These are phyloP conservation scores for Tethya wilhelma DNA, from an alignment of 37 sponge, comb jelly and placozoan genomes.

Conservation along the genomic window DNA sequence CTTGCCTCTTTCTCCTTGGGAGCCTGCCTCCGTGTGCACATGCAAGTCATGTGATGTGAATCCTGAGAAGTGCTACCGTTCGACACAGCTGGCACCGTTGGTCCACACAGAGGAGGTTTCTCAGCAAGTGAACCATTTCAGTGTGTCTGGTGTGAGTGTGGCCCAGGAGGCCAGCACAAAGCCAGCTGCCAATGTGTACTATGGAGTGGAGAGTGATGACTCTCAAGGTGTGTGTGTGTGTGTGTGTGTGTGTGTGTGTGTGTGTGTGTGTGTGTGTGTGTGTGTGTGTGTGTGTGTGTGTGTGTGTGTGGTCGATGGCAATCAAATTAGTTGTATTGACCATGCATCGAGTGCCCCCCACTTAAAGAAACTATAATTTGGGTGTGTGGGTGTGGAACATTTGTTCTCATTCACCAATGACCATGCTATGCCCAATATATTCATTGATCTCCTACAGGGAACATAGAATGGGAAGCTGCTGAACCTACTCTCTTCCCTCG, in stretches of 20 bases:
- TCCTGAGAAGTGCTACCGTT: constrained; percentile 45
- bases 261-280: not conserved
- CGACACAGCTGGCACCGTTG: constrained; percentile 36
- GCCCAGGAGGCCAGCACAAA: constrained; percentile 48
- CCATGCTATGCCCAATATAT: too few species aligned
- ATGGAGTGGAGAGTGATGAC: constrained; percentile 27
- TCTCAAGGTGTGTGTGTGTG: not conserved
- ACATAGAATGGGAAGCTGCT: constrained; percentile 41
- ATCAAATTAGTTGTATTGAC: not conserved
- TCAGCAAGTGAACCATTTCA: not conserved
- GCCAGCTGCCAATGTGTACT: constrained; percentile 17
- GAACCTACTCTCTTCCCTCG: constrained; percentile 50
- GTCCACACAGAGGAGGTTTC: constrained; percentile 45
- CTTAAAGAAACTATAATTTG: too few species aligned
- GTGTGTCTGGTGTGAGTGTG: constrained; percentile 44
- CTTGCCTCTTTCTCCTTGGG: constrained; percentile 65
- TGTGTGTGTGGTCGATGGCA: not conserved
- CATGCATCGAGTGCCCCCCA: too few species aligned
- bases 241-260: not conserved
- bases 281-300: not conserved
- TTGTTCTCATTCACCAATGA: too few species aligned
- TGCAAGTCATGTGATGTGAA: constrained; percentile 29
- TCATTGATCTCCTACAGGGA: constrained; percentile 7
- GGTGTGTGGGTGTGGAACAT: too few species aligned
- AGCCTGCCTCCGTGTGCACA: constrained; percentile 54